Evolutionary conservation across 1,140 invertebrate genomes (phyloP).

Genomic region (Epicauta chinensis): DNA sequence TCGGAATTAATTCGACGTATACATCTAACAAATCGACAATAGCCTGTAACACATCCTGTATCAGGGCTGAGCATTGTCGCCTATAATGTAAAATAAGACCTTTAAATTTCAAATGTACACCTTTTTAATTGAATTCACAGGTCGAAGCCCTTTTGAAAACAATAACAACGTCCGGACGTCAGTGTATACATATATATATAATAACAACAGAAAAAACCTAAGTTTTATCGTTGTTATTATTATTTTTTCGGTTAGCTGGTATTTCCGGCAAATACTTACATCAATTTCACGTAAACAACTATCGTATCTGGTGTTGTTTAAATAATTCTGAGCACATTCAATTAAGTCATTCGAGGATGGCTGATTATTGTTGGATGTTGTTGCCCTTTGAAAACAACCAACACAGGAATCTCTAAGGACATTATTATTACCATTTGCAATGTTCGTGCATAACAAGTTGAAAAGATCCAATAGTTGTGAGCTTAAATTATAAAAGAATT

Average conservation of each 20-base stretch:
- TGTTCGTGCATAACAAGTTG: conserved; percentile 21
- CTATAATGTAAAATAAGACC: neutral
- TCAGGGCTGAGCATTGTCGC: conserved; percentile 1
- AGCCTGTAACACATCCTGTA: conserved; percentile 44
- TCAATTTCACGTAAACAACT: conserved; percentile 18
- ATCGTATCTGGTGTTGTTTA: conserved; percentile 22
- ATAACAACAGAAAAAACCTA: neutral
- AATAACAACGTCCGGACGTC: neutral
- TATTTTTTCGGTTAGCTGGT: neutral
- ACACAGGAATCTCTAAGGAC: conserved; percentile 15
- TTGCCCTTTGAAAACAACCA: conserved; percentile 21
- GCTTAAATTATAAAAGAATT: conserved; percentile 8
- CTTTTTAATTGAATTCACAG: neutral
- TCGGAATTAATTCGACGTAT: conserved; percentile 48
- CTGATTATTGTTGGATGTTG: conserved; percentile 25
- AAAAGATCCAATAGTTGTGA: conserved; percentile 22
- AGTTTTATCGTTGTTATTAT: neutral
- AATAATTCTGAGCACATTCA: conserved; percentile 21
- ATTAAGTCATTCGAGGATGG: conserved; percentile 18
- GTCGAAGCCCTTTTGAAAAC: neutral
- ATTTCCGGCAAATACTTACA: conserved; percentile 13
- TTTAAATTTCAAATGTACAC: too few species aligned
- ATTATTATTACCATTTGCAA: conserved; percentile 16
- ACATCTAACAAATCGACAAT: conserved; percentile 52
- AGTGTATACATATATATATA: neutral